Evolutionary conservation across 2,113 vertebrate genomes (phyloP).

Genomic region (Brachyhypopomus occidentalis): DNA sequence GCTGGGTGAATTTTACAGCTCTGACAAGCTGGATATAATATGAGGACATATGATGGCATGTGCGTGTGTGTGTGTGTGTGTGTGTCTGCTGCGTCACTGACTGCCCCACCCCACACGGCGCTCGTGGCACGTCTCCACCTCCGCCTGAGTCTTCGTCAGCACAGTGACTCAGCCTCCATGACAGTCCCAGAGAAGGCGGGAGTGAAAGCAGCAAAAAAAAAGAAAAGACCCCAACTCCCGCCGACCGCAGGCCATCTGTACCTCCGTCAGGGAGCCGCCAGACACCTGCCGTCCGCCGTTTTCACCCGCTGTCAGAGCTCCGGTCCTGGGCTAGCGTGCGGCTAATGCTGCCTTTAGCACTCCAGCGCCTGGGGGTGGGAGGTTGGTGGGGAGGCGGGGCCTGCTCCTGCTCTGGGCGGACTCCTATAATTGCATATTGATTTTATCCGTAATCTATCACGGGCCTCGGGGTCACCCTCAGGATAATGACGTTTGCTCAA

Average conservation of each 20-base stretch:
- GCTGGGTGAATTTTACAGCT: conserved; percentile 45
- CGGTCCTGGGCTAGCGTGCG: conserved; percentile 2
- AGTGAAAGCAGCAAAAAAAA: conserved; percentile 16
- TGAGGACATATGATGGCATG: conserved; percentile 27
- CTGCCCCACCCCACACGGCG: conserved; percentile 29
- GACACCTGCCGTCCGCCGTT: conserved; percentile 23
- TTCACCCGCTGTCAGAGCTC: conserved; percentile 42
- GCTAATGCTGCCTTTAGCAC: conserved; percentile 36
- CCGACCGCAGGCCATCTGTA: conserved; percentile 39
- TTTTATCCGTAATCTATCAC: conserved; percentile 53
- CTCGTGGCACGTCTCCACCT: conserved; percentile 28
- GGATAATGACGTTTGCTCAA: conserved; percentile 54
- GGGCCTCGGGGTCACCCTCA: conserved; percentile 32
- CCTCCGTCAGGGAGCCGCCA: conserved; percentile 13
- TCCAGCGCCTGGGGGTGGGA: conserved; percentile 4
- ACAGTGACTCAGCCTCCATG: conserved; percentile 41
- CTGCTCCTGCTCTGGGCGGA: conserved; percentile 28
- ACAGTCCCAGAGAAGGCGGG: not conserved
- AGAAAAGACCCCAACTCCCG: not conserved
- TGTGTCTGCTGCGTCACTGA: conserved; percentile 21
- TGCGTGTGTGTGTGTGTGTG: conserved; percentile 42
- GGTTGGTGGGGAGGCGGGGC: not conserved
- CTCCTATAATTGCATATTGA: conserved; percentile 58
- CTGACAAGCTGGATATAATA: conserved; percentile 44
- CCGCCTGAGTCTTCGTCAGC: conserved; percentile 27